phyloP scores from a whole-genome alignment of 1,140 invertebrate species.

The Goniozus legneri region DNA sequence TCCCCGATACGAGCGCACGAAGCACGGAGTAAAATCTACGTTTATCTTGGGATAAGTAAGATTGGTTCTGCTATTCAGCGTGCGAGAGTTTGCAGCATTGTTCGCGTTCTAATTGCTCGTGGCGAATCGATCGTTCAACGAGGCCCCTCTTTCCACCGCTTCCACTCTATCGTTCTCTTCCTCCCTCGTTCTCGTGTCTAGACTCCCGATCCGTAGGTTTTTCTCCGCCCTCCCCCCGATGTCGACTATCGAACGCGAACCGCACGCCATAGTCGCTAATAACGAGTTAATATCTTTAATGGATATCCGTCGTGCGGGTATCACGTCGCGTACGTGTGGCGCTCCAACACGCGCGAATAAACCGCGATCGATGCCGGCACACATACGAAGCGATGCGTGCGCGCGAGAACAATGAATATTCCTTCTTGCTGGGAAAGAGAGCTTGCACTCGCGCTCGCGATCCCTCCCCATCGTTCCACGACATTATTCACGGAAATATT shows the following conservation, averaged over 20 bases:
- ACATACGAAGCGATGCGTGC: not conserved
- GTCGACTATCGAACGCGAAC: constrained; percentile 11
- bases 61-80: too few species aligned
- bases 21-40: constrained; percentile 7
- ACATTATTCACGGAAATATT: not conserved
- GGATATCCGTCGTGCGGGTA: constrained; percentile 11
- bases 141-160: constrained; percentile 7
- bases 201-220: not conserved
- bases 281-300: constrained; percentile 26
- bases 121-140: not conserved
- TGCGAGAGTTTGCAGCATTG: not conserved
- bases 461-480: not conserved
- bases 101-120: not conserved
- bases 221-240: too few species aligned
- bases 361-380: not conserved
- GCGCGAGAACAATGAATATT: not conserved
- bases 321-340: too few species aligned
- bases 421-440: not conserved
- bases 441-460: not conserved
- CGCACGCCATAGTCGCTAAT: constrained; percentile 4
- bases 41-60: too few species aligned
- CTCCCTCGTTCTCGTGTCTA: constrained; percentile 9
- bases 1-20: constrained; percentile 4
- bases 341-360: not conserved
- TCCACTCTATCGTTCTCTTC: constrained; percentile 9